These are phyloP conservation scores for Mycalesis mineus DNA, from an alignment of 2,888 invertebrate species.

Conservation along the genomic window DNA sequence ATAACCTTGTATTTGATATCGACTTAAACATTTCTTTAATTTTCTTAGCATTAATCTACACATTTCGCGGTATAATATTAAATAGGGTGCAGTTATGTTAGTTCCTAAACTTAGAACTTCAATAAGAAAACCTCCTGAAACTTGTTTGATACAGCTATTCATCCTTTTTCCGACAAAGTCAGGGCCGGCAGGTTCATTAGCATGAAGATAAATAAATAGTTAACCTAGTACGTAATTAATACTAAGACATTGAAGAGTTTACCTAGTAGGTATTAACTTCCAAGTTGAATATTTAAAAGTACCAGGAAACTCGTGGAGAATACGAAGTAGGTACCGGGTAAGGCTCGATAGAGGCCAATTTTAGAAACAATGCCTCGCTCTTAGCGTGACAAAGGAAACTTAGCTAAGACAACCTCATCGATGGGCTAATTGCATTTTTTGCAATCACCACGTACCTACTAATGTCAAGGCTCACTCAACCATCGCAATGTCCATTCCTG, in stretches of 20 bases:
- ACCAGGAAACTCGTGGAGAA: slow-evolving; percentile 42
- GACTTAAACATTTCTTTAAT: too few species aligned
- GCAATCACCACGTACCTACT: slow-evolving; percentile 56
- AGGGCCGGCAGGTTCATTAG: not conserved
- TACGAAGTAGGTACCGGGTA: slow-evolving; percentile 30
- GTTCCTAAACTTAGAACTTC: not conserved
- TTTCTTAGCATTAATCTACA: too few species aligned
- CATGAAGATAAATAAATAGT: not conserved
- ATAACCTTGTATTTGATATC: too few species aligned
- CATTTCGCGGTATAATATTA: too few species aligned
- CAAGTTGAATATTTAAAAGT: slow-evolving; percentile 34
- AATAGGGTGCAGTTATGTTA: too few species aligned
- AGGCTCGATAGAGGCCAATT: slow-evolving; percentile 53
- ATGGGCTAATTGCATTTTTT: slow-evolving; percentile 72
- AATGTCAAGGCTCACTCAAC: slow-evolving; percentile 74
- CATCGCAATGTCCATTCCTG: slow-evolving; percentile 70
- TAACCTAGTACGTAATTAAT: not conserved
- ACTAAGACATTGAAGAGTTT: slow-evolving; percentile 3
- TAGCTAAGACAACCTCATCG: slow-evolving; percentile 57
- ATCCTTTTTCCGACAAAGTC: not conserved
- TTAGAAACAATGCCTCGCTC: slow-evolving; percentile 66
- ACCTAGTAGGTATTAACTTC: slow-evolving; percentile 16
- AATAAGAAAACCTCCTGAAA: not conserved
- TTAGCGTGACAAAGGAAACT: slow-evolving; percentile 72
- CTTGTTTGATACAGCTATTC: not conserved